These are phyloP conservation scores for Menidia beryllina DNA, from an alignment of 2,113 vertebrate genomes.

Conservation along the genomic window DNA sequence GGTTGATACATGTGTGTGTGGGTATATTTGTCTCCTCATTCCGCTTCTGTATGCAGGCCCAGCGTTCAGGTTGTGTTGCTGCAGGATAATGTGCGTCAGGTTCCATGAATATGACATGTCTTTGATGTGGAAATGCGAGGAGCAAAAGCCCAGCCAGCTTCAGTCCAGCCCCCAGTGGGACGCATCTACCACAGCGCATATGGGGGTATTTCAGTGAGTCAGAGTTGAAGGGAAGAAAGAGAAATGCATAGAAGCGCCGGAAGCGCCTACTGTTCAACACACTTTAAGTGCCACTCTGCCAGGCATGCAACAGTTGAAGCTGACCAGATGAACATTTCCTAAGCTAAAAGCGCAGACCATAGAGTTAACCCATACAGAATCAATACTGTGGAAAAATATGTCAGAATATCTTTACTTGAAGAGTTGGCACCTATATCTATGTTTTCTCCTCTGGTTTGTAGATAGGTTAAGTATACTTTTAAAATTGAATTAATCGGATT, in stretches of 20 bases:
- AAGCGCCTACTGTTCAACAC: constrained; percentile 25
- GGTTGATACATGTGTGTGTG: constrained; percentile 1
- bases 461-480: background rate
- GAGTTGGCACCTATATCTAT: constrained; percentile 4
- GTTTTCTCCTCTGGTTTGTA: constrained; percentile 3
- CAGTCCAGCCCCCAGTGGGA: constrained; percentile 65
- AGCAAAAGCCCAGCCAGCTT: constrained; percentile 67
- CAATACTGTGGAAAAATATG: constrained; percentile 13
- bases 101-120: constrained; percentile 77
- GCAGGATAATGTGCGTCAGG: constrained; percentile 72
- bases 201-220: constrained; percentile 38
- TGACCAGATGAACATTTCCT: constrained; percentile 16
- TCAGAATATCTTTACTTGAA: background rate
- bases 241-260: constrained; percentile 16
- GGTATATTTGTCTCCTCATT: constrained; percentile 34
- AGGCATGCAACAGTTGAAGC: constrained; percentile 22
- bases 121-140: constrained; percentile 82
- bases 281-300: constrained; percentile 17
- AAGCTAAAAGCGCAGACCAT: constrained; percentile 4
- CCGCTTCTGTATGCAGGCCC: constrained; percentile 42
- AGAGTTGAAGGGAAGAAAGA: background rate
- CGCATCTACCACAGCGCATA: constrained; percentile 45
- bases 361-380: constrained; percentile 17
- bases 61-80: constrained; percentile 63
- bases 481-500: too few relatives aligned